phyloP scores from a whole-genome alignment of 2,888 invertebrate species.

The Phaonia tiefii region DNA sequence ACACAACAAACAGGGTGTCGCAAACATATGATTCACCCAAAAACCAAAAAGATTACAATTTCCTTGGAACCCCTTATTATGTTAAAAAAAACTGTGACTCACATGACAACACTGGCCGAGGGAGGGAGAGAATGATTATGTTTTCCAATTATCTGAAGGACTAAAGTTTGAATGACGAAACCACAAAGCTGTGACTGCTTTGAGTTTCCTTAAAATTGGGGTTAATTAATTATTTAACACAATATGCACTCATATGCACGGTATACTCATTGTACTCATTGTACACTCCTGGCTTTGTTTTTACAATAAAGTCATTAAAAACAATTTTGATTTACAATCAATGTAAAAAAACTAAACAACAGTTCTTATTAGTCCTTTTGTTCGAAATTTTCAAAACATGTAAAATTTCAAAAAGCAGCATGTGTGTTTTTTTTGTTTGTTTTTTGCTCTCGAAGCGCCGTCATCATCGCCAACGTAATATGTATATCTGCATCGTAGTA shows the following conservation, averaged over 20 bases:
- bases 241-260: not conserved
- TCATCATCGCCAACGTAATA: no score
- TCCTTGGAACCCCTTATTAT: not conserved
- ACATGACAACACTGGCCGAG: not conserved
- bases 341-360: not conserved
- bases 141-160: not conserved
- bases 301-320: slow-evolving; percentile 23
- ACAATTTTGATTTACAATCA: not conserved
- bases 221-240: slow-evolving; percentile 49
- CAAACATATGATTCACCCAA: not conserved
- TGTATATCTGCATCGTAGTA: not conserved
- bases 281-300: not conserved
- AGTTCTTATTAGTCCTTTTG: slow-evolving; percentile 23
- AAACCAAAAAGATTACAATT: slow-evolving; percentile 3
- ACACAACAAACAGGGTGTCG: slow-evolving; percentile 17
- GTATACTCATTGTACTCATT: not conserved
- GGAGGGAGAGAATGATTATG: not conserved
- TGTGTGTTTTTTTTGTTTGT: no score
- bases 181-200: not conserved
- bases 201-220: not conserved
- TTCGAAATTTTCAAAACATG: slow-evolving; percentile 6
- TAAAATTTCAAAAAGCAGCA: not conserved
- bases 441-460: no score
- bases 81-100: slow-evolving; percentile 22
- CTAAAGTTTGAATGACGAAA: no score